These are phyloP conservation scores for Parnassius orleans DNA, from an alignment of 2,888 invertebrate species.

Conservation along the genomic window DNA sequence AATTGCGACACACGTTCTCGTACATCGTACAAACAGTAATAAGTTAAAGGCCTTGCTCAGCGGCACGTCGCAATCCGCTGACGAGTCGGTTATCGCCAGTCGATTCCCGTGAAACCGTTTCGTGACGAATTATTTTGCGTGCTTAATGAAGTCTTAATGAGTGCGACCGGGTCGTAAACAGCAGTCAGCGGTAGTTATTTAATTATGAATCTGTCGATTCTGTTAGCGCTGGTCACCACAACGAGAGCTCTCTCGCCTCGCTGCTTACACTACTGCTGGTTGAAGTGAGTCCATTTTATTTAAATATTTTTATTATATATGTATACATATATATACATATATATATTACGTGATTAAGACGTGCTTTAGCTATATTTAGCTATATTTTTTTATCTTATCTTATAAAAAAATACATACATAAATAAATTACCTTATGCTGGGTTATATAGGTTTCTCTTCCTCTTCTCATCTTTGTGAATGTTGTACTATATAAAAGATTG, in stretches of 20 bases:
- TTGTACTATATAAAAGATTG: no score
- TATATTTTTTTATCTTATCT: no score
- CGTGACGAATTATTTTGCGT: not conserved
- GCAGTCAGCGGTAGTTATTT: not conserved
- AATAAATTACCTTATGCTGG: no score
- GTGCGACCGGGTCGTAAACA: not conserved
- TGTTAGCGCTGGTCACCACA: not conserved
- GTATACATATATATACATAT: no score
- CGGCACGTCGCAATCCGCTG: not conserved
- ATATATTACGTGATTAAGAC: no score
- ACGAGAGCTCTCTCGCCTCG: not conserved
- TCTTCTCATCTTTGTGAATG: no score
- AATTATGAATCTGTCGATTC: conserved; percentile 4
- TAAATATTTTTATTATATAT: no score
- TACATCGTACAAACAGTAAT: not conserved
- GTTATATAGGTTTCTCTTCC: no score
- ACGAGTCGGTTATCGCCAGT: not conserved
- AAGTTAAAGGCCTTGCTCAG: not conserved
- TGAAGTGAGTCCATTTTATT: not conserved
- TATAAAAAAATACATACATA: no score
- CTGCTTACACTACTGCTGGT: not conserved
- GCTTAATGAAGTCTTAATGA: conserved; percentile 3
- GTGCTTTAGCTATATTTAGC: no score
- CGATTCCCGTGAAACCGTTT: not conserved
- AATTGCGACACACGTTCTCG: not conserved